Evolutionary conservation across 2,113 vertebrate genomes (phyloP).

Genomic region (Apaloderma vittatum): DNA sequence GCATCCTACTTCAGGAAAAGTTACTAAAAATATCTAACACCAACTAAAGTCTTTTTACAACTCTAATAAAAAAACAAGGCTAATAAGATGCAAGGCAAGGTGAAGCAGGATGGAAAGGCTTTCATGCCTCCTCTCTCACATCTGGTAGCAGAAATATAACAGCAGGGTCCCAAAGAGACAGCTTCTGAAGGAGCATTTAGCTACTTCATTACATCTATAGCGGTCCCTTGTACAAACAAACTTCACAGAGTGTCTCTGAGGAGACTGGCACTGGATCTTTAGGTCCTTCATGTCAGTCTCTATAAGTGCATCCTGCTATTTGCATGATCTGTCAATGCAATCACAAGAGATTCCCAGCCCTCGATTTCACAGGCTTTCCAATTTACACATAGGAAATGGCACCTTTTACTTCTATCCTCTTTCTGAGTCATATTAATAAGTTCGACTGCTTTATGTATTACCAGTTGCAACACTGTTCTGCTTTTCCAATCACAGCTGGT

Average conservation of each 20-base stretch:
- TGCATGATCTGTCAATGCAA: conserved; percentile 8
- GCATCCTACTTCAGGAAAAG: neutral
- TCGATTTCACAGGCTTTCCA: conserved; percentile 43
- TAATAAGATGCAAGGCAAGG: neutral
- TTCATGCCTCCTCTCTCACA: neutral
- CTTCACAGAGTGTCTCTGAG: neutral
- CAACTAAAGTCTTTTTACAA: neutral
- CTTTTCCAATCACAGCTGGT: conserved; percentile 60
- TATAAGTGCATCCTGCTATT: neutral
- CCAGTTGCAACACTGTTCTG: conserved; percentile 38
- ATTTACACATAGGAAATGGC: conserved; percentile 55
- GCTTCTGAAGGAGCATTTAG: neutral
- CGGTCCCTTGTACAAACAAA: neutral
- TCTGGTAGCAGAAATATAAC: neutral
- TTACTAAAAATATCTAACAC: neutral
- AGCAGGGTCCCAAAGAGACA: neutral
- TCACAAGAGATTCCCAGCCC: conserved; percentile 24
- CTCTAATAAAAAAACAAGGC: neutral
- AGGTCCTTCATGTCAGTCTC: neutral
- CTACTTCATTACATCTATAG: neutral
- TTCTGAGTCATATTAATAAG: conserved; percentile 44
- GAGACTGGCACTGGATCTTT: neutral
- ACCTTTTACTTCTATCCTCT: conserved; percentile 55
- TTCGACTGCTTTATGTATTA: conserved; percentile 54
- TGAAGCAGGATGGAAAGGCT: neutral